phyloP scores from a whole-genome alignment of 2,797 vertebrate genomes.

The Lepus oiostolus region DNA sequence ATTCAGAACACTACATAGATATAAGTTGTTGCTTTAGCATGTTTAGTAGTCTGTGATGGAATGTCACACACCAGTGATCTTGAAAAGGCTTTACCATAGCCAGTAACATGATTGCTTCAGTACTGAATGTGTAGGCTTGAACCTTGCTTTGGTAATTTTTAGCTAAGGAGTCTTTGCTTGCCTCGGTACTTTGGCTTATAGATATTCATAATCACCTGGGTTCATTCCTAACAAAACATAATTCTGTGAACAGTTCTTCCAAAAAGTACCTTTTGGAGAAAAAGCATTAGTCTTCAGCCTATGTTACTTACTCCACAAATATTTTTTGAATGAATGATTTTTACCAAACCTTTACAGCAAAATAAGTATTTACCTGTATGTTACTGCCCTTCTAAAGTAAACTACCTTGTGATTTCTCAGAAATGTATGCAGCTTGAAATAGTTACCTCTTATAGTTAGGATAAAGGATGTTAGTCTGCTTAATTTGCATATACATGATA shows the following conservation, averaged over 20 bases:
- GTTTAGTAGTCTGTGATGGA: neutral
- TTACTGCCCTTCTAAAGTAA: neutral
- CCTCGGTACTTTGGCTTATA: neutral
- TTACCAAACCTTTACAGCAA: neutral
- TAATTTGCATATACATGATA: neutral
- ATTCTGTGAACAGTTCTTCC: neutral
- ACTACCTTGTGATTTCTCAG: neutral
- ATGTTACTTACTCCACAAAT: neutral
- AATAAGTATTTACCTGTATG: neutral
- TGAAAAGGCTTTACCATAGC: neutral
- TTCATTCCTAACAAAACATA: neutral
- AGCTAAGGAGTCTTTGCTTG: neutral
- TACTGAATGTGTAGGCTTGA: neutral
- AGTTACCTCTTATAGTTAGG: neutral
- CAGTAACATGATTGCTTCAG: neutral
- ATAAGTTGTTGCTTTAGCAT: neutral
- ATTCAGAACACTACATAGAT: neutral
- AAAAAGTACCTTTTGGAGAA: neutral
- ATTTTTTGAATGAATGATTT: slow-evolving; percentile 24
- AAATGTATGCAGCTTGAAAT: neutral
- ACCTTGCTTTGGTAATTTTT: neutral
- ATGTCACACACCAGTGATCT: neutral
- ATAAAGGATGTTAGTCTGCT: neutral
- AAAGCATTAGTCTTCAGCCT: neutral
- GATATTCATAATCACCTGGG: neutral